A percentile compares a stretch with the other conserved stretches of the same genome.
These are phyloP conservation scores for Heliangelus exortis DNA, from an alignment of 2,797 vertebrate species.

Conservation along the genomic window DNA sequence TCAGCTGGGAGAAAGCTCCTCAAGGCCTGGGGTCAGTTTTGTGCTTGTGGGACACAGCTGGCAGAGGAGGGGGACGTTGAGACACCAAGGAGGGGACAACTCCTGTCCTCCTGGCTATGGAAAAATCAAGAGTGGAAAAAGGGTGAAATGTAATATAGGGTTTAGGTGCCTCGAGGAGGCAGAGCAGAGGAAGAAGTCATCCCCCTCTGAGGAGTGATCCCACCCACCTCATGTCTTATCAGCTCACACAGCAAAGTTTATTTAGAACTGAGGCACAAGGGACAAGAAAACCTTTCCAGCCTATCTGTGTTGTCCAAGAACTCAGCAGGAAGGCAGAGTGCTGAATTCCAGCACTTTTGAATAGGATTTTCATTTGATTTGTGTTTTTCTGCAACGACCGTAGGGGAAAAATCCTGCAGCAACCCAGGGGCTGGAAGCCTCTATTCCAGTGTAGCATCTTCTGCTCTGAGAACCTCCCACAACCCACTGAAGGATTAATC, in stretches of 20 bases:
- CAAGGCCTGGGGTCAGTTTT: not conserved
- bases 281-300: not conserved
- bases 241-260: not conserved
- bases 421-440: not conserved
- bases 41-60: not conserved
- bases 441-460: not conserved
- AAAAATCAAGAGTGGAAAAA: too few species aligned
- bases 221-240: fast-evolving
- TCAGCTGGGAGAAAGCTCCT: not conserved
- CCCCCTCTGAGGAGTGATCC: not conserved
- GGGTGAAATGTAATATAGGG: too few species aligned
- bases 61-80: not conserved
- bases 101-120: not conserved
- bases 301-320: not conserved
- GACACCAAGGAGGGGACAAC: not conserved
- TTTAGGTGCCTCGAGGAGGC: too few species aligned
- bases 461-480: not conserved
- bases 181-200: not conserved
- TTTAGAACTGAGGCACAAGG: not conserved
- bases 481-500: not conserved
- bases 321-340: not conserved
- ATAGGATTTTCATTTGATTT: not conserved
- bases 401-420: not conserved
- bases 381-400: not conserved
- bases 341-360: not conserved